phyloP scores from a whole-genome alignment of 2,113 vertebrate genomes.

The Barnardius zonarius region DNA sequence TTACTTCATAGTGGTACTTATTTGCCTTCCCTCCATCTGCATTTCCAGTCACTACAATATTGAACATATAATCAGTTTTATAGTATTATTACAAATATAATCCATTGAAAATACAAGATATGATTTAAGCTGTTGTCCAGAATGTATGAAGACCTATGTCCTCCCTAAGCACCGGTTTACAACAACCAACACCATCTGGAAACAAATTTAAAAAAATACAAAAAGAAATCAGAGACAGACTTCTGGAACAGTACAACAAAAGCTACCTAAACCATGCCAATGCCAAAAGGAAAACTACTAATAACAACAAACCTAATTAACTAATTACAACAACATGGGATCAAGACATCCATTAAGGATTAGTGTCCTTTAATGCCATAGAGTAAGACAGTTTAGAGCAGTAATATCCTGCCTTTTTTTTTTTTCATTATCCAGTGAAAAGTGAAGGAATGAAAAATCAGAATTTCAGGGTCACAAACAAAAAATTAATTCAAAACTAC shows the following conservation, averaged over 20 bases:
- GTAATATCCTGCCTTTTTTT: background rate
- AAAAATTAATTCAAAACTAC: background rate
- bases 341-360: background rate
- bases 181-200: background rate
- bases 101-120: background rate
- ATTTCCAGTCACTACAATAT: background rate
- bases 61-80: background rate
- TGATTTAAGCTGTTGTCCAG: background rate
- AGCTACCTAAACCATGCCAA: background rate
- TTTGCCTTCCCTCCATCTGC: background rate
- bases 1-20: background rate
- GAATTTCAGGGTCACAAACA: background rate
- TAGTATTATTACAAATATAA: background rate
- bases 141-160: background rate
- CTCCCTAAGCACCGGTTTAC: background rate
- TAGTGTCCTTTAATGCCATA: background rate
- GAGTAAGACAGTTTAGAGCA: background rate
- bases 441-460: background rate
- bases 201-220: background rate
- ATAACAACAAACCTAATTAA: background rate
- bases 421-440: background rate
- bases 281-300: background rate
- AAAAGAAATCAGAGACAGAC: background rate
- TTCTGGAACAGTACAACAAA: background rate
- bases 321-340: background rate